phyloP scores from a whole-genome alignment of 2,797 vertebrate genomes.

The Bradypodion pumilum region DNA sequence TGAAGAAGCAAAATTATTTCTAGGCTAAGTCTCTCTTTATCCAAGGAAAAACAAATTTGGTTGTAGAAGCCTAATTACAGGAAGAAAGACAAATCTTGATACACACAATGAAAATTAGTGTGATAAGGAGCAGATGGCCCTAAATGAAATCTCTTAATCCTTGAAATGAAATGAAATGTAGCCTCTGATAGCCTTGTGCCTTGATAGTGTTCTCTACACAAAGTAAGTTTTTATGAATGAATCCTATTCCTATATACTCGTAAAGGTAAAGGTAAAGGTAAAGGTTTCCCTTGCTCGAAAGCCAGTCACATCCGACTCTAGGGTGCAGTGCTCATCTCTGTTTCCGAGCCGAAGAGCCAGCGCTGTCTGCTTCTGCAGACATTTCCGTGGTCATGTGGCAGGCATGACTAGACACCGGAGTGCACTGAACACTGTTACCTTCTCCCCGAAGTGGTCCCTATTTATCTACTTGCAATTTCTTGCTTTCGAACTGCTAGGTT shows the following conservation, averaged over 20 bases:
- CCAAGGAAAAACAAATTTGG: constrained; percentile 59
- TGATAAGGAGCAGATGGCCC: constrained; percentile 53
- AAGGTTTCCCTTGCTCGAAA: too few species aligned
- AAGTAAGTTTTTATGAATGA: constrained; percentile 29
- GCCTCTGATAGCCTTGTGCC: constrained; percentile 33
- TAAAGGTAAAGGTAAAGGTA: too few species aligned
- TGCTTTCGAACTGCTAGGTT: too few species aligned
- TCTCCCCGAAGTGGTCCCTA: too few species aligned
- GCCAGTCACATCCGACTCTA: too few species aligned
- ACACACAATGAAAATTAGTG: constrained; percentile 45
- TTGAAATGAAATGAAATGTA: constrained; percentile 17
- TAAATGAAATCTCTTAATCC: constrained; percentile 56
- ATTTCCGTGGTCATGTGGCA: too few species aligned
- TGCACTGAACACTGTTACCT: too few species aligned
- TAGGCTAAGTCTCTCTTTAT: constrained; percentile 45
- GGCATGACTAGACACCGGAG: too few species aligned
- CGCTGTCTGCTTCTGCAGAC: too few species aligned
- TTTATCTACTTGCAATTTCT: too few species aligned
- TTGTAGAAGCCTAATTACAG: constrained; percentile 58
- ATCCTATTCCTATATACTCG: constrained; percentile 19
- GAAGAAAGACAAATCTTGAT: constrained; percentile 29
- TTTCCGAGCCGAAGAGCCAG: too few species aligned
- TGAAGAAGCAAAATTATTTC: constrained; percentile 51
- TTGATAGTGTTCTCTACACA: constrained; percentile 42
- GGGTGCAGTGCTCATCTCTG: too few species aligned